A percentile compares a stretch with the other conserved stretches of the same genome.
Conservation (phyloP, 2,113 vertebrate species). For the Empidonax alnorum region DNA sequence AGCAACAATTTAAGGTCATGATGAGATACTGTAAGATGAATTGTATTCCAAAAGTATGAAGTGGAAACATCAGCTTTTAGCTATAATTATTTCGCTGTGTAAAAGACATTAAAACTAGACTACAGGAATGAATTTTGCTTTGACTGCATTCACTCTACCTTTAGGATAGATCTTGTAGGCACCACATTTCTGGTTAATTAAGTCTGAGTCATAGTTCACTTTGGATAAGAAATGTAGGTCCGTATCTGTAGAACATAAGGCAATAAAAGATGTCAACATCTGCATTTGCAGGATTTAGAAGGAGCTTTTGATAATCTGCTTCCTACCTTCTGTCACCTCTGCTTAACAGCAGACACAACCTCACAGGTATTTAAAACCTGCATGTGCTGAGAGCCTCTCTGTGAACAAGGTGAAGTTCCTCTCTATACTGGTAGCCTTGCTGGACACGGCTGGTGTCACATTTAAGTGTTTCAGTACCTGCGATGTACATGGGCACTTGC, state of each 20-base stretch:
- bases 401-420: not conserved
- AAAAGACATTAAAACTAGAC: not conserved
- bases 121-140: not conserved
- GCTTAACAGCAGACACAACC: not conserved
- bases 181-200: constrained; percentile 13
- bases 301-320: constrained; percentile 20
- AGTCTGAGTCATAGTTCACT: constrained; percentile 2
- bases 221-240: constrained; percentile 29
- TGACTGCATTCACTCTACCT: not conserved
- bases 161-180: constrained; percentile 20
- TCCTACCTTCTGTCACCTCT: constrained; percentile 6
- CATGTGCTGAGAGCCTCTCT: not conserved
- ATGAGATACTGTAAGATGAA: not conserved
- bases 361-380: not conserved
- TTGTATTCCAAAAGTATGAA: not conserved
- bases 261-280: constrained; percentile 16
- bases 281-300: constrained; percentile 24
- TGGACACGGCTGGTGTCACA: not conserved
- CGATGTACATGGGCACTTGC: accelerated
- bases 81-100: constrained; percentile 14
- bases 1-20: not conserved
- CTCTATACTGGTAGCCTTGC: not conserved
- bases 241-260: not conserved
- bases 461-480: not conserved
- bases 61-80: not conserved